These are phyloP conservation scores for Sphecodes monilicornis DNA, from an alignment of 2,888 invertebrate genomes.

Conservation along the genomic window DNA sequence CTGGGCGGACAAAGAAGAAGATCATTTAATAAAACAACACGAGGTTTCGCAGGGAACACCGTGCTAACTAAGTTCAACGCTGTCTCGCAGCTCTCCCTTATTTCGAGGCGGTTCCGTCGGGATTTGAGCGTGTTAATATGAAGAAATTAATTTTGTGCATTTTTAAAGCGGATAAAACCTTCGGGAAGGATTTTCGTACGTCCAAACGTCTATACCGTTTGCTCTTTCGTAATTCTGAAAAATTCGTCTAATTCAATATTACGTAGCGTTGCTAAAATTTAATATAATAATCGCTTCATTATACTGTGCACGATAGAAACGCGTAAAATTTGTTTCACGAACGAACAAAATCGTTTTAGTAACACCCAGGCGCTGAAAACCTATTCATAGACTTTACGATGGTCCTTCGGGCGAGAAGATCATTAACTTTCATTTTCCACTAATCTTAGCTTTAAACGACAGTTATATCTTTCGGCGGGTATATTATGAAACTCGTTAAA, in stretches of 20 bases:
- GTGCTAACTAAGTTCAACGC: slow-evolving; percentile 19
- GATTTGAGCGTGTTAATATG: background rate
- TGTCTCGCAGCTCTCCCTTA: slow-evolving; percentile 4
- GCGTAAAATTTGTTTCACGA: background rate
- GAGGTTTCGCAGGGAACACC: slow-evolving; percentile 6
- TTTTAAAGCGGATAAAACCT: background rate
- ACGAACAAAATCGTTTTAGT: background rate
- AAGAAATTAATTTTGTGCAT: background rate
- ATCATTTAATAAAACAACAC: slow-evolving; percentile 33
- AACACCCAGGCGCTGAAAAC: background rate
- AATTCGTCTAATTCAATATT: background rate
- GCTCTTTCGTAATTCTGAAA: background rate
- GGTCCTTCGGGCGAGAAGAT: background rate
- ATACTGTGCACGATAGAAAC: background rate
- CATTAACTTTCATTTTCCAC: background rate
- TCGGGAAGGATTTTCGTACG: background rate
- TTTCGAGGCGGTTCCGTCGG: background rate
- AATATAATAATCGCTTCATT: background rate
- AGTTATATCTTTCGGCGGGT: background rate
- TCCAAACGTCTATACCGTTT: background rate
- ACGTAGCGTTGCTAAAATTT: background rate
- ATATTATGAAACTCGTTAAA: background rate
- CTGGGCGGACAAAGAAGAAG: background rate
- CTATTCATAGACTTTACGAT: background rate
- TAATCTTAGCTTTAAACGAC: background rate